Evolutionary conservation across 2,797 vertebrate genomes (phyloP), one percentile per base, ranked within the genome.

Genomic region (Leucoraja ocellata): DNA sequence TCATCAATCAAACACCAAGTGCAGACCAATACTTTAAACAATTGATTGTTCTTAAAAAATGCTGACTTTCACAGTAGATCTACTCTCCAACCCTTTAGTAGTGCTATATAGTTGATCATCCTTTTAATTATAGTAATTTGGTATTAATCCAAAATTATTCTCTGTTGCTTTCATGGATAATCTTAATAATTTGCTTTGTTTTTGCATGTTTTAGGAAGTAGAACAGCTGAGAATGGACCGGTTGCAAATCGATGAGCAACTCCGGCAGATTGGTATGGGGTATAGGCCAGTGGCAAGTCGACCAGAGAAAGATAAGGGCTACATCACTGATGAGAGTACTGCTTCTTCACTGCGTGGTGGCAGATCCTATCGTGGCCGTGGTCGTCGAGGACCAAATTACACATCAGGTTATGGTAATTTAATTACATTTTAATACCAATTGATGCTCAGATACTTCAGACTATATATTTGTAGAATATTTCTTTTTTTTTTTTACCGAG

Each of bases 201-300:
- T 76, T 80, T 28, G 39, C 88, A 78, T 54, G 28, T 78, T 32
- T 2, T 94, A 99, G 99, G 99, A 99, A 96, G 98, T 99, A 63
- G 99, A 99, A 94, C 97, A 99, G 71, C 97, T 99, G 94, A 97
- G 98, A 93, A 95, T 99, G 96, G 99, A 99, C 95, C 97, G 99
- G 93, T 97, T 99, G 94, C 98, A 99, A 95, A 99, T 99, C 23
- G 99, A 99, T 23, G 99, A 99, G 77, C 98, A 99, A 93, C 95
- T 99, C 58, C 97, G 98, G 94, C 98, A 99, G 96, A 97, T 99
- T 83, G 98, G 97, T 94, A 98, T 98, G 97, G 98, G 98, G 94
- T 98, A 98, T 96, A 97, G 98, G 93, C 97, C 98, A 80, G 96
- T 95, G 93, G 96, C 97, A 0, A 94, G 95, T 93, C 96, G 97